phyloP scores from a whole-genome alignment of 2,888 invertebrate species.

The Cistogaster globosa region DNA sequence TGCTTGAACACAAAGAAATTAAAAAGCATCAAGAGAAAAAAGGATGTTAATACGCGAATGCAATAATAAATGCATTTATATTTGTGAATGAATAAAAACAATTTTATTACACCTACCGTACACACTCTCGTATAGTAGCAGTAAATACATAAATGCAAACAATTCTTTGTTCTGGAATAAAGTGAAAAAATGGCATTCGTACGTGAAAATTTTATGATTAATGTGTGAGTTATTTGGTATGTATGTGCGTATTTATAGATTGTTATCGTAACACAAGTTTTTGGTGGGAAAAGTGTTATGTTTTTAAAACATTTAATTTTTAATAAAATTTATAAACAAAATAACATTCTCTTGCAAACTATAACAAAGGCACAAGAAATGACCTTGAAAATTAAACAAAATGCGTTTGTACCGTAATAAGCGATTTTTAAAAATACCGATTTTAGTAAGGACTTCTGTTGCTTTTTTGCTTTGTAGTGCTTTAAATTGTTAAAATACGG shows the following conservation, averaged over 20 bases:
- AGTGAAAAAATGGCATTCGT: slow-evolving; percentile 30
- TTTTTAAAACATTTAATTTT: background rate
- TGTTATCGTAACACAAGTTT: background rate
- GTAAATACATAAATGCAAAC: slow-evolving; percentile 16
- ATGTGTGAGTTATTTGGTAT: slow-evolving; percentile 8
- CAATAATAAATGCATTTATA: slow-evolving; percentile 65
- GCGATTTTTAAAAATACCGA: too few species aligned
- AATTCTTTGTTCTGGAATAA: background rate
- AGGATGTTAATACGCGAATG: slow-evolving; percentile 67
- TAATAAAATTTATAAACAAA: too few species aligned
- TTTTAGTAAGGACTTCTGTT: too few species aligned
- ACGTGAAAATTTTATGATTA: slow-evolving; percentile 51
- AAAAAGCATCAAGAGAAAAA: slow-evolving; percentile 47
- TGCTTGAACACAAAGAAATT: slow-evolving; percentile 37
- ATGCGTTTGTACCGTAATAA: too few species aligned
- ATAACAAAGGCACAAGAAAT: too few species aligned
- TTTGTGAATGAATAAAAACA: slow-evolving; percentile 31
- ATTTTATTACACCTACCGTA: slow-evolving; percentile 14
- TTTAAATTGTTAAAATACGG: too few species aligned
- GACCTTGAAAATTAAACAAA: too few species aligned
- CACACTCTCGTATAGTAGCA: background rate
- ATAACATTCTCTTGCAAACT: too few species aligned
- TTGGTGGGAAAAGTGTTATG: background rate
- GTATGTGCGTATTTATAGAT: slow-evolving; percentile 2
- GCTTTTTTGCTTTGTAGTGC: too few species aligned